phyloP scores from a whole-genome alignment of 2,113 vertebrate genomes.

The Ophthalmolycus amberensis region DNA sequence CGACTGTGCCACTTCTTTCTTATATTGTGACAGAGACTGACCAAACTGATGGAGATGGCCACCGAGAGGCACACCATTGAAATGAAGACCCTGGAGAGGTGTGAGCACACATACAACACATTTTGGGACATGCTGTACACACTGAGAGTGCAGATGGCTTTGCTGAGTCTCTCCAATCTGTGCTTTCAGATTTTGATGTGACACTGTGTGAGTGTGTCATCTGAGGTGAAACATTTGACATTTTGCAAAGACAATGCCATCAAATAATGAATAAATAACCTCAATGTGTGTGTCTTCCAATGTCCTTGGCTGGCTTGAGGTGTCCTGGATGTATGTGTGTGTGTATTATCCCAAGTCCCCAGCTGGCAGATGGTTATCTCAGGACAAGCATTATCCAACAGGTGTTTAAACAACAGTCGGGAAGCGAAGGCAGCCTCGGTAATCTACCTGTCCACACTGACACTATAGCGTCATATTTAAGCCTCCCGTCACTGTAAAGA shows the following conservation, averaged over 20 bases:
- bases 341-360: conserved; percentile 58
- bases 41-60: conserved; percentile 91
- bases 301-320: conserved; percentile 47
- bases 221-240: conserved; percentile 65
- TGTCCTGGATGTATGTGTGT: conserved; percentile 18
- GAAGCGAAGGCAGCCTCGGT: conserved; percentile 40
- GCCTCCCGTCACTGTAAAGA: conserved; percentile 22
- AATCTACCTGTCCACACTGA: conserved; percentile 51
- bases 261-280: conserved; percentile 60
- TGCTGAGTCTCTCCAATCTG: conserved; percentile 54
- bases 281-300: conserved; percentile 37
- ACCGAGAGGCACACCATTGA: conserved; percentile 89
- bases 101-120: conserved; percentile 61
- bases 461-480: conserved; percentile 39
- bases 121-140: conserved; percentile 45
- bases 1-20: conserved; percentile 48
- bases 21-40: conserved; percentile 85
- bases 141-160: conserved; percentile 34
- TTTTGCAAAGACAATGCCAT: conserved; percentile 61
- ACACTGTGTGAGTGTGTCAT: conserved; percentile 32
- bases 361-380: conserved; percentile 69
- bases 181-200: conserved; percentile 39
- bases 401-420: conserved; percentile 74
- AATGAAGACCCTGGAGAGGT: conserved; percentile 90
- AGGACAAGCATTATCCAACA: conserved; percentile 71